Evolutionary conservation across 2,113 vertebrate genomes (phyloP), one percentile per base, ranked within the genome.

Genomic region (Saimiri boliviensis): DNA sequence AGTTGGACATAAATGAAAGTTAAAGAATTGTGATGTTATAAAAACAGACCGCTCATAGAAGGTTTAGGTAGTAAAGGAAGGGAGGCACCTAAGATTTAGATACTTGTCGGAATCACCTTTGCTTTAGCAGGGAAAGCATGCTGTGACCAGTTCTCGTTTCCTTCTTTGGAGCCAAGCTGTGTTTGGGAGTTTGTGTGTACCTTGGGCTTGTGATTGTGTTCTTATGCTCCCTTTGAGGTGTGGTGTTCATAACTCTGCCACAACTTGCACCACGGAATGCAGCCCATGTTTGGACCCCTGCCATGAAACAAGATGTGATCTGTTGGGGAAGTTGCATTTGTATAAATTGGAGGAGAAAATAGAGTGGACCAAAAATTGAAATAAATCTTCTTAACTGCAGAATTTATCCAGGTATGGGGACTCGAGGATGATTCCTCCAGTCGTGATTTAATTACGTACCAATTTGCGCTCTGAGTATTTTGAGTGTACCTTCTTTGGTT

Each of bases 131-230:
- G 76, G 35, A 70, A 45, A 93, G 58, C 95, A 45, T 92, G 96
- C 73, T 71, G 27, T 20, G 87, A 96, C 95, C 40, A 30, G 96
- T 94, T 74, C 54, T 90, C 8, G 16, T 47, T 91, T 92, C 84
- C 74, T 93, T n/a, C 82, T 74, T 96, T 40, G 87, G 86, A 92
- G 63, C 70, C 88, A 86, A 87, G 74, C 70, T 68, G 56, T 82
- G 79, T 94, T 95, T 80, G 80, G 70, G 42, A 74, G 86, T 93
- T 89, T 56, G 66, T 93, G 90, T 97, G 95, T 94, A 79, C 90
- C 47, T 11, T 73, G 71, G 90, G 90, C 87, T 96, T 88, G 92
- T 14, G 35, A 74, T 84, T 94, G 96, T 94, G 92, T 93, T 89
- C 86, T 89, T 95, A 77, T 23, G 30, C 81, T 76, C 47, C 63